Percentiles rank a stretch among this genome's conserved stretches.
Evolutionary conservation across 2,888 invertebrate genomes (phyloP).

Genomic region (Mycalesis mineus): DNA sequence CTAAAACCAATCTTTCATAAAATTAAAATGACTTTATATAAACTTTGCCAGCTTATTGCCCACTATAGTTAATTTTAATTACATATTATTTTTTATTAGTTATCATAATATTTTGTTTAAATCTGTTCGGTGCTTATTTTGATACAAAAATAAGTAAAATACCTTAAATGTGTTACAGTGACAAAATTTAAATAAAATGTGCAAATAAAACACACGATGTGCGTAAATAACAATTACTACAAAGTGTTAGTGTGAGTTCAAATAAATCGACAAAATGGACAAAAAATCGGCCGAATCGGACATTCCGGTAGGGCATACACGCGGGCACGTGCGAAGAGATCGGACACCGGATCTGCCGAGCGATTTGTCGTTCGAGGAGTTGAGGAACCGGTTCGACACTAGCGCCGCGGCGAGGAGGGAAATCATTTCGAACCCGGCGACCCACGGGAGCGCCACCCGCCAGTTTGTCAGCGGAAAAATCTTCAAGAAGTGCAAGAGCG

Average conservation of each 20-base stretch:
- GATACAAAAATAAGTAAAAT: too few species aligned
- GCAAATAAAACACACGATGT: conserved; percentile 10
- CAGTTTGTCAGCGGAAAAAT: conserved; percentile 78
- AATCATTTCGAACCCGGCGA: conserved; percentile 66
- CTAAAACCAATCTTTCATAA: too few species aligned
- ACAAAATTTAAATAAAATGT: not conserved
- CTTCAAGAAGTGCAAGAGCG: conserved; percentile 91
- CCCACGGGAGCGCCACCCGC: conserved; percentile 70
- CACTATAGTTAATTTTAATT: too few species aligned
- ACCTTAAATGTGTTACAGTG: not conserved
- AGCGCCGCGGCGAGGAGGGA: conserved; percentile 63
- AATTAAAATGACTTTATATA: too few species aligned
- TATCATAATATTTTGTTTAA: too few species aligned
- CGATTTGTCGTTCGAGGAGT: conserved; percentile 66
- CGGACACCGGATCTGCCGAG: conserved; percentile 54
- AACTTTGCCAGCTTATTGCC: too few species aligned
- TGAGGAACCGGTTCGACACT: conserved; percentile 65
- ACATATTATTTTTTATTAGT: too few species aligned
- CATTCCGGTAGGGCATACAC: conserved; percentile 41
- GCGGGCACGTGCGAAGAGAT: conserved; percentile 61
- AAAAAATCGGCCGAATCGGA: conserved; percentile 36
- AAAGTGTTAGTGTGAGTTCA: conserved; percentile 23
- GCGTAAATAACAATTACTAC: conserved; percentile 18
- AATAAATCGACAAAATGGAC: conserved; percentile 35
- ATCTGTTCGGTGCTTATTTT: too few species aligned